phyloP scores from a whole-genome alignment of 2,113 vertebrate genomes.

The Tapirus terrestris region DNA sequence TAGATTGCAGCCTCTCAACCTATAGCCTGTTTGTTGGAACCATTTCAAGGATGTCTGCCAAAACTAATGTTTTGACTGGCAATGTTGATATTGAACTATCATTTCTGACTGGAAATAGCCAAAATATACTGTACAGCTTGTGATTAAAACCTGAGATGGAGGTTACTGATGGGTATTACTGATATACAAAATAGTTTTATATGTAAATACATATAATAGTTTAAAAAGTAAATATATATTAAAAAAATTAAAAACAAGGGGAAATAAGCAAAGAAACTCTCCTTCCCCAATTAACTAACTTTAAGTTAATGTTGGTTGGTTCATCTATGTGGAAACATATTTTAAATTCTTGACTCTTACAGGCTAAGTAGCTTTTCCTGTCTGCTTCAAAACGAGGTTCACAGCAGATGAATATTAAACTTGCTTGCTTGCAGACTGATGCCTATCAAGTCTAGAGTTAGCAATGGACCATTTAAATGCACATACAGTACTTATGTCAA shows the following conservation, averaged over 20 bases:
- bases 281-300: neutral
- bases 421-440: neutral
- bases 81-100: neutral
- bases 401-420: neutral
- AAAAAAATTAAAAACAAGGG: neutral
- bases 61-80: neutral
- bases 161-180: neutral
- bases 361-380: neutral
- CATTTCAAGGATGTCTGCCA: neutral
- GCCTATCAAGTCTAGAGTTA: neutral
- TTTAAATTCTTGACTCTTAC: slow-evolving; percentile 12
- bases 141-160: slow-evolving; percentile 4
- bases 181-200: neutral
- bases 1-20: neutral
- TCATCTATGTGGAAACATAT: neutral
- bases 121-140: neutral
- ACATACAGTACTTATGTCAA: neutral
- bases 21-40: neutral
- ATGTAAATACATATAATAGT: neutral
- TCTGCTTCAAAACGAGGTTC: neutral
- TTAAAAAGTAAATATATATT: neutral
- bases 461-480: neutral
- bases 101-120: neutral
- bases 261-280: neutral
- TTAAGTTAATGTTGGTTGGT: neutral